These are phyloP conservation scores for Gymnoscelis rufifasciata DNA, from an alignment of 2,888 invertebrate genomes.

Conservation along the genomic window DNA sequence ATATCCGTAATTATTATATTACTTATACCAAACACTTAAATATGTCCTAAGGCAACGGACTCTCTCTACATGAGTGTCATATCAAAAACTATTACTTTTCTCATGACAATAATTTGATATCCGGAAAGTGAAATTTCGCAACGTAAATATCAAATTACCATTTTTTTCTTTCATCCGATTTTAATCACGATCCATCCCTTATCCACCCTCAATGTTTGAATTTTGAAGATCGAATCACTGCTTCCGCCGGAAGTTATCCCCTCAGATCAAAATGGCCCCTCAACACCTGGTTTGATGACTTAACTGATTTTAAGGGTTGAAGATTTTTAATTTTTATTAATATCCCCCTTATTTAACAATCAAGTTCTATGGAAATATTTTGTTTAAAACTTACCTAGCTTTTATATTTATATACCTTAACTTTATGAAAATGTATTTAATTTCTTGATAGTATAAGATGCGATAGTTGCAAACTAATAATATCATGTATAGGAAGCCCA, in stretches of 20 bases:
- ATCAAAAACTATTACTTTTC: too few species aligned
- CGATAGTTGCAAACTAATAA: too few species aligned
- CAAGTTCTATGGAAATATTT: too few species aligned
- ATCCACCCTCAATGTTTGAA: constrained; percentile 23
- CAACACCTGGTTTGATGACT: constrained; percentile 42
- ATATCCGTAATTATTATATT: too few species aligned
- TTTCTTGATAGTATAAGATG: too few species aligned
- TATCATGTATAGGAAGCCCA: too few species aligned
- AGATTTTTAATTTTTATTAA: constrained; percentile 5
- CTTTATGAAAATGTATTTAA: too few species aligned
- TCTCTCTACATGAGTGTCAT: too few species aligned
- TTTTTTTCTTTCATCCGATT: constrained; percentile 24
- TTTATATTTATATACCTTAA: too few species aligned
- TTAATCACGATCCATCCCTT: constrained; percentile 29
- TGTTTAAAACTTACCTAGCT: too few species aligned
- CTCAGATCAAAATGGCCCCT: constrained; percentile 42
- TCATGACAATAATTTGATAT: background rate
- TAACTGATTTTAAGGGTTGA: constrained; percentile 13
- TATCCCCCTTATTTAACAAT: background rate
- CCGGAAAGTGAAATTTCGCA: constrained; percentile 1
- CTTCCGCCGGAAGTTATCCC: constrained; percentile 53
- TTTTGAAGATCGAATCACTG: constrained; percentile 30
- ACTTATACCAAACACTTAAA: too few species aligned
- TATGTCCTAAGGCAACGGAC: too few species aligned
- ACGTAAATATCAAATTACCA: constrained; percentile 17